Evolutionary conservation across 2,888 invertebrate genomes (phyloP).

Genomic region (Dicyrtomina minuta): DNA sequence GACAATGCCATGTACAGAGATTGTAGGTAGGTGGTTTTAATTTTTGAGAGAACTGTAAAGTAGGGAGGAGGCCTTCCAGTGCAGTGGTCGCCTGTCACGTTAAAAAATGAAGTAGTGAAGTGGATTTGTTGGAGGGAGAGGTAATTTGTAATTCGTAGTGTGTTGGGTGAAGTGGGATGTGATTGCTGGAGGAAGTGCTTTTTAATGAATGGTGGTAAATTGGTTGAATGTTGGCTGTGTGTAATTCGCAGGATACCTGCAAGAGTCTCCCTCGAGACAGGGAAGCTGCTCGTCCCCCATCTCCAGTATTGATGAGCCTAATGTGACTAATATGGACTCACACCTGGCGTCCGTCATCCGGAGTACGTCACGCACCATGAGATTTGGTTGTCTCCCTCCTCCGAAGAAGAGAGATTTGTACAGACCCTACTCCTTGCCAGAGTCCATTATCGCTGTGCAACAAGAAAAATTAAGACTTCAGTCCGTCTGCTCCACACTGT

Average conservation of each 20-base stretch:
- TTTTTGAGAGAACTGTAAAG: too few species aligned
- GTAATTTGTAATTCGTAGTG: too few species aligned
- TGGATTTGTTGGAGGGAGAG: too few species aligned
- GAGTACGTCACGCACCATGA: constrained; percentile 21
- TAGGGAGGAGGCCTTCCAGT: too few species aligned
- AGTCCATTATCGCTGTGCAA: constrained; percentile 51
- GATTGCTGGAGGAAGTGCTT: too few species aligned
- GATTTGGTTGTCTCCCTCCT: constrained; percentile 61
- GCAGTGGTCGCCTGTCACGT: too few species aligned
- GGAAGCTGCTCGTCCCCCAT: constrained; percentile 63
- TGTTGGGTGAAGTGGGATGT: too few species aligned
- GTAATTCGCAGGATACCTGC: constrained; percentile 53
- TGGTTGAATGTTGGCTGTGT: too few species aligned
- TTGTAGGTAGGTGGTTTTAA: too few species aligned
- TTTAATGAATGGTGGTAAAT: too few species aligned
- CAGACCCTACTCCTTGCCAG: constrained; percentile 69
- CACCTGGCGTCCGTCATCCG: constrained; percentile 33
- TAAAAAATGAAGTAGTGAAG: too few species aligned
- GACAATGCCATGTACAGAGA: too few species aligned
- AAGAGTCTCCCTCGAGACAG: constrained; percentile 54
- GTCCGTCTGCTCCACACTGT: constrained; percentile 50
- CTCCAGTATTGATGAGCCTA: constrained; percentile 60
- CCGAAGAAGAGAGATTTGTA: constrained; percentile 91
- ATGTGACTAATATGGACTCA: constrained; percentile 51
- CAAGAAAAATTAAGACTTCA: constrained; percentile 52